Percentiles rank a stretch among this genome's conserved stretches.
phyloP scores from a whole-genome alignment of 2,113 vertebrate species.

The Sorex fumeus region DNA sequence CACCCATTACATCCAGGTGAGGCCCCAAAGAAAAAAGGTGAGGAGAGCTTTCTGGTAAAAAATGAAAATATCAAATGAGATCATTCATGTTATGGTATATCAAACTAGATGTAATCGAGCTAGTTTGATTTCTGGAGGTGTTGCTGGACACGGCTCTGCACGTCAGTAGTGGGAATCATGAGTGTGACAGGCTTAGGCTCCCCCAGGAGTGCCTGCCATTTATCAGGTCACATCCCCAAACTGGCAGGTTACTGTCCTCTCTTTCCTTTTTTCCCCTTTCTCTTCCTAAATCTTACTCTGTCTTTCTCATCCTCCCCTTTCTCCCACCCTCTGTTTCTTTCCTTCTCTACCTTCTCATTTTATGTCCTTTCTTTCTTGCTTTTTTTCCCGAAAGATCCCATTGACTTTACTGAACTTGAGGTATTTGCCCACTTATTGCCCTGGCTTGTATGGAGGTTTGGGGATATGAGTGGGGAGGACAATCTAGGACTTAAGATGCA shows the following conservation, averaged over 20 bases:
- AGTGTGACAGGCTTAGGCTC: too few species aligned
- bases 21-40: too few species aligned
- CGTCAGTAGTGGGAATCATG: neutral
- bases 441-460: neutral
- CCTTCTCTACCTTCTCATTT: neutral
- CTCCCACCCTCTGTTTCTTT: neutral
- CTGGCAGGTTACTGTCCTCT: too few species aligned
- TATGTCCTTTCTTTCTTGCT: neutral
- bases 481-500: neutral
- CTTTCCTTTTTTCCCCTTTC: too few species aligned
- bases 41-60: neutral
- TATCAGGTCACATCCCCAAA: too few species aligned
- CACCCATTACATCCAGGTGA: too few species aligned
- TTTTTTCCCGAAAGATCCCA: neutral
- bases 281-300: neutral
- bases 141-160: neutral
- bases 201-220: too few species aligned
- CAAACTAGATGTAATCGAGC: conserved; percentile 26
- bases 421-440: conserved; percentile 1
- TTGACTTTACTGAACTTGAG: neutral
- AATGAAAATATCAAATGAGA: neutral
- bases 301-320: neutral
- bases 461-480: conserved; percentile 16
- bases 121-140: conserved; percentile 34
- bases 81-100: neutral